phyloP scores from a whole-genome alignment of 2,888 invertebrate species.

The Stenotaenia linearis region DNA sequence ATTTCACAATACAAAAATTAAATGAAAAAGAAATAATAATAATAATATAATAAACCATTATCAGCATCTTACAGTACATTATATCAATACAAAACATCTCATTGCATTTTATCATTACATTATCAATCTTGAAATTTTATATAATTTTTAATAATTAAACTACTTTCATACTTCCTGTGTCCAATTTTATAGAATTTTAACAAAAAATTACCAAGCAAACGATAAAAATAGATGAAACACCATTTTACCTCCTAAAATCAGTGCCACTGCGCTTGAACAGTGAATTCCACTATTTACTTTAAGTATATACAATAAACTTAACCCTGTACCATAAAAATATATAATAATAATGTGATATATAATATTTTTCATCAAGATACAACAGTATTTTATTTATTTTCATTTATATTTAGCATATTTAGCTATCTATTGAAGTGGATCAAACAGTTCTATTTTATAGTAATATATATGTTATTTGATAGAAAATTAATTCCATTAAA shows the following conservation, averaged over 20 bases:
- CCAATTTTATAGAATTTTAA: background rate
- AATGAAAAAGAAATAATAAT: too few species aligned
- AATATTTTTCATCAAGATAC: background rate
- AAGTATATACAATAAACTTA: background rate
- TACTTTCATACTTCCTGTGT: background rate
- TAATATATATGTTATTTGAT: too few species aligned
- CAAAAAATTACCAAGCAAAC: background rate
- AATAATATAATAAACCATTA: background rate
- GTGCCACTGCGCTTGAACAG: background rate
- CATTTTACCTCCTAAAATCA: background rate
- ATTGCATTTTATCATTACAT: too few species aligned
- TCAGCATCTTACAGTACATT: background rate
- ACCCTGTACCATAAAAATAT: background rate
- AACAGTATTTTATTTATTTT: background rate
- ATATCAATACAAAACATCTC: background rate
- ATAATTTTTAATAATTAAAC: background rate
- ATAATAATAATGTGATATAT: background rate
- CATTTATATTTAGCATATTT: background rate
- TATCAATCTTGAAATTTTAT: background rate
- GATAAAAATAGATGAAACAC: background rate
- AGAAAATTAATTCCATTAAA: too few species aligned
- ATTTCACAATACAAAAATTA: background rate
- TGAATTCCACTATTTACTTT: background rate
- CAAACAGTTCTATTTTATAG: too few species aligned
- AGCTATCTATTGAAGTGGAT: background rate